Evolutionary conservation across 2,888 invertebrate species (phyloP).

Genomic region (Pachycephus smyrnensis): DNA sequence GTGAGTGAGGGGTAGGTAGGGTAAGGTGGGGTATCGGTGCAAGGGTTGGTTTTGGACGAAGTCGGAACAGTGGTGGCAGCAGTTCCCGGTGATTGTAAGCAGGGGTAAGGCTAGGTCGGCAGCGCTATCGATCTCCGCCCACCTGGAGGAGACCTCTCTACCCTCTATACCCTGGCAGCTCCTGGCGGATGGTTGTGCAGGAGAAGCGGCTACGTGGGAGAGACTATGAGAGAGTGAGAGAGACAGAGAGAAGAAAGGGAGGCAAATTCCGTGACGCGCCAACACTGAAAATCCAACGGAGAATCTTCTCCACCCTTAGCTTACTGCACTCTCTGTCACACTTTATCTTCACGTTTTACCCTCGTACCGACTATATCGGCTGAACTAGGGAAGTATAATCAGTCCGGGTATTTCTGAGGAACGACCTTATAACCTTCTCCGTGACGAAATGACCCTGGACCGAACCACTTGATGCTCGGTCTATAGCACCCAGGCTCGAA

Average conservation of each 20-base stretch:
- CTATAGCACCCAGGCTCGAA: not conserved
- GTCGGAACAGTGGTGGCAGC: conserved; percentile 49
- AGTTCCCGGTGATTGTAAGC: conserved; percentile 49
- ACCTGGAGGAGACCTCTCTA: conserved; percentile 56
- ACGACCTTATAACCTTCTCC: not conserved
- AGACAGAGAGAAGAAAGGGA: conserved; percentile 9
- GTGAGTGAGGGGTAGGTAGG: not conserved
- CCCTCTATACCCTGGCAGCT: conserved; percentile 31
- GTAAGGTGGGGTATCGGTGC: not conserved
- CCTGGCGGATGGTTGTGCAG: conserved; percentile 23
- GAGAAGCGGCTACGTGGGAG: conserved; percentile 11
- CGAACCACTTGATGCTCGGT: not conserved
- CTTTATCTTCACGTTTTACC: not conserved
- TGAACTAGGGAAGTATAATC: not conserved
- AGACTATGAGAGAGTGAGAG: not conserved
- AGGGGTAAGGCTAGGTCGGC: conserved; percentile 61
- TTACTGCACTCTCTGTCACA: not conserved
- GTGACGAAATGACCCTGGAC: not conserved
- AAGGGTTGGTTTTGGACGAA: not conserved
- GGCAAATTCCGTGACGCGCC: conserved; percentile 11
- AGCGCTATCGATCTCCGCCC: conserved; percentile 62
- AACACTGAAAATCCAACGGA: conserved; percentile 1
- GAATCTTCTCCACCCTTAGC: not conserved
- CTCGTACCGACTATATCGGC: not conserved
- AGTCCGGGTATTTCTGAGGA: not conserved